These are phyloP conservation scores for Euplexia lucipara DNA, from an alignment of 2,888 invertebrate genomes.

Conservation along the genomic window DNA sequence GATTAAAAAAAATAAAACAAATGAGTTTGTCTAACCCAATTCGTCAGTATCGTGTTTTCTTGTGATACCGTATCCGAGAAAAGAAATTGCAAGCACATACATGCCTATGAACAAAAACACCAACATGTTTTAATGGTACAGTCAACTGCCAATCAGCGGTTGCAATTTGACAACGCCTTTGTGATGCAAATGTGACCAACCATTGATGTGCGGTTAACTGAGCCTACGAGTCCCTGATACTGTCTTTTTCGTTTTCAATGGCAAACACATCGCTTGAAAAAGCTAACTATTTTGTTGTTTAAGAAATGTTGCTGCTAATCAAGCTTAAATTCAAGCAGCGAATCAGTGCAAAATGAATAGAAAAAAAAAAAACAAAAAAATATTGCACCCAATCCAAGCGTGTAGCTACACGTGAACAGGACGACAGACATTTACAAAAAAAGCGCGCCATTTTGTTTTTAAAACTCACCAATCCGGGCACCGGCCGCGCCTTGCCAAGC, in stretches of 20 bases:
- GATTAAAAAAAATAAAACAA: slow-evolving; percentile 31
- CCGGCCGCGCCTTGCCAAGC: slow-evolving; percentile 92
- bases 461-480: slow-evolving; percentile 92
- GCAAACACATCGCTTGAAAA: not conserved
- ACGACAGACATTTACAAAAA: slow-evolving; percentile 74
- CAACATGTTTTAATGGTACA: slow-evolving; percentile 1
- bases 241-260: not conserved
- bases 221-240: not conserved
- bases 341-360: slow-evolving; percentile 50
- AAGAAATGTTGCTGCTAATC: slow-evolving; percentile 44
- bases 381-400: slow-evolving; percentile 80
- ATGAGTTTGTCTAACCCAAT: slow-evolving; percentile 79
- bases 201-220: no score
- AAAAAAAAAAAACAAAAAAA: slow-evolving; percentile 63
- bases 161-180: no score
- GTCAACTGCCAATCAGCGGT: no score
- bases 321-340: slow-evolving; percentile 52
- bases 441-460: slow-evolving; percentile 71
- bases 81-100: slow-evolving; percentile 83
- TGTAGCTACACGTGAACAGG: slow-evolving; percentile 71
- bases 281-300: not conserved
- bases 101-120: slow-evolving; percentile 80
- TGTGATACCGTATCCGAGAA: slow-evolving; percentile 81
- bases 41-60: slow-evolving; percentile 82
- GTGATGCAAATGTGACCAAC: no score